Evolutionary conservation across 2,113 vertebrate genomes (phyloP), one percentile per base, ranked within the genome.

Genomic region (Merops nubicus): DNA sequence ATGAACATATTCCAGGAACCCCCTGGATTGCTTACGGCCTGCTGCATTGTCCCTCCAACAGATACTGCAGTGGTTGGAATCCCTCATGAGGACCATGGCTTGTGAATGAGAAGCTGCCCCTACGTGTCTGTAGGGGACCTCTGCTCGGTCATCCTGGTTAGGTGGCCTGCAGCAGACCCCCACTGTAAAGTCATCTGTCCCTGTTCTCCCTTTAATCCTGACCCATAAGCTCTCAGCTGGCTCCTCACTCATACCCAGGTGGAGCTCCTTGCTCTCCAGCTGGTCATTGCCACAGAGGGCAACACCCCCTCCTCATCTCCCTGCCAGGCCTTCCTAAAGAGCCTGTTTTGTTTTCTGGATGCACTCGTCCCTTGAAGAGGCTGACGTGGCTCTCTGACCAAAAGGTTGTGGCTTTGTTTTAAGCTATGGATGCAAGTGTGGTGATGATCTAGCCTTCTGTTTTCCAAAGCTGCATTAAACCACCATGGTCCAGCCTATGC

Each of bases 391-490:
- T 62, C 11, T 77, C 63, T 78, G 64, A 74, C 43, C 34, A 34
- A 75, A 94, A 86, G 85, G 64, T 51, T 47, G 33, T 1, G 1
- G 29, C 19, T 51, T 81, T 84, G 25, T 74, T 91, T 80, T 40
- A 29, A 0, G 2, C 48, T 80, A 82, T 1, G 3, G 69, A 34
- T 97, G 33, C 40, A 78, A 83, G 78, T 73, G 51, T 17, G 12
- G 45, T 75, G 83, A 78, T 95, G 91, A 95, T 90, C 38, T 60
- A 73, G 72, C 59, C 48, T 87, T 87, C 85, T 96, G 42, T 78
- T 89, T 95, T 87, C 26, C 75, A 89, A 91, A 90, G 90, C 88
- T 91, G 29, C 59, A 15, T 82, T 93, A 95, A 94, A 78, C 63
- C 56, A 81, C n/a, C 43, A 89, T 79, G 63, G 14, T 74, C 78